Base-by-base conservation (phyloP, 2,113 vertebrate species). In the Cinclus cinclus region DNA sequence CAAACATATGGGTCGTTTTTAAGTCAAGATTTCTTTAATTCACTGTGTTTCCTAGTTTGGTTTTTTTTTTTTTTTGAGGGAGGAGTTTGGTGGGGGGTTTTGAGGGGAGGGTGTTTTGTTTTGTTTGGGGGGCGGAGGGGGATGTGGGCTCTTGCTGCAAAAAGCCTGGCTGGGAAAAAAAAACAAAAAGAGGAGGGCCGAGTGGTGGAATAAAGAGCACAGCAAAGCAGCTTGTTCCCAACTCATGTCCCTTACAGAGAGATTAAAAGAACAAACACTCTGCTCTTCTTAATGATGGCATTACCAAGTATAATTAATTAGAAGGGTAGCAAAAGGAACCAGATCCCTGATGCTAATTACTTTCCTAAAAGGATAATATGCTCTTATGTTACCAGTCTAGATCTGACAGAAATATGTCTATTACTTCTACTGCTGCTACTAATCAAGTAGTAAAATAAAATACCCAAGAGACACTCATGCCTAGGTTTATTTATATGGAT, bases 1-100 rank as follows among this genome's bases (percentile, higher is more conserved):
- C 94, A 95, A 97, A 98, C 98, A 99, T 98, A 98, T 98, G 98
- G 98, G 98, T 98, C 95, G 97, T 96, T 97, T 98, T 98, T 98
- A 96, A 98, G 96, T 96, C 97, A 95, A 97, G 97, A 78, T 89
- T 97, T 97, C 95, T 96, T 97, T 97, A 98, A 98, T 98, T 97
- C 97, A 25, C 96, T 97, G 95, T 97, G 97, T 97, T 98, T 98
- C 97, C 98, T 97, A 96, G 16, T 53, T n/a, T n/a, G n/a, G n/a
- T 97, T 83, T 8, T 64, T 95, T 96, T 97, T 81, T 96, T 94
- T 96, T 96, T 97, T 78, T 23, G 56, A 64, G 39, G 64, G 87
- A 50, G 56, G 90, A 46, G 88, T 73, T 74, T 22, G 85, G 35
- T 56, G 50, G 52, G 42, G 42, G 60, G 37, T 24, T 89, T 84